phyloP scores from a whole-genome alignment of 2,113 vertebrate species.

The Pachypanchax playfairii region DNA sequence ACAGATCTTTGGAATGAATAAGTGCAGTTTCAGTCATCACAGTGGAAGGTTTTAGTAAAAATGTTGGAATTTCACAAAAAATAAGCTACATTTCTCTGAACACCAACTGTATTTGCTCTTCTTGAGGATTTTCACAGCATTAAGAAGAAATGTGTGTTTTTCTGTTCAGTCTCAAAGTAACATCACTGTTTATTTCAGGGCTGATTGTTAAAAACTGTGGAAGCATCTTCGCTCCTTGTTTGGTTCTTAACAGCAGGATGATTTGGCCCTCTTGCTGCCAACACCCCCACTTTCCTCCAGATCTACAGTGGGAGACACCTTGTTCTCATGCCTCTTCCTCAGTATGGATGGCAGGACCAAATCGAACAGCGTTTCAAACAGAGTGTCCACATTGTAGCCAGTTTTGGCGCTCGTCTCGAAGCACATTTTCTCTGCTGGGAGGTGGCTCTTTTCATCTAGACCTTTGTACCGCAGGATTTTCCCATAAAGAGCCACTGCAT shows the following conservation, averaged over 20 bases:
- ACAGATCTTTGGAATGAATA: slow-evolving; percentile 42
- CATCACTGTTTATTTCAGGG: no score
- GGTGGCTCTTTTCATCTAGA: slow-evolving; percentile 84
- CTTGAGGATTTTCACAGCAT: slow-evolving; percentile 26
- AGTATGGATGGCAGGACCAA: slow-evolving; percentile 88
- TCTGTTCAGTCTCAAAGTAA: slow-evolving; percentile 21
- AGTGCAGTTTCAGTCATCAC: slow-evolving; percentile 71
- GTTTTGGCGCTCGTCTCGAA: slow-evolving; percentile 98
- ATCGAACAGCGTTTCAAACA: slow-evolving; percentile 94
- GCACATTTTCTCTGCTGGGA: slow-evolving; percentile 91
- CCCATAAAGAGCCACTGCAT: slow-evolving; percentile 86
- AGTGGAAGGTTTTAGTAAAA: slow-evolving; percentile 20
- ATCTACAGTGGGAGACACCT: slow-evolving; percentile 82
- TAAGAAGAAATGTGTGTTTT: slow-evolving; percentile 3
- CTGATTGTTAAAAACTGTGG: slow-evolving; percentile 37
- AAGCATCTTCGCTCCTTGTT: background rate
- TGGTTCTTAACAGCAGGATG: slow-evolving; percentile 60
- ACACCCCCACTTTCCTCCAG: slow-evolving; percentile 77
- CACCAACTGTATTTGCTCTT: background rate
- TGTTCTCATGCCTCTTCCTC: slow-evolving; percentile 83
- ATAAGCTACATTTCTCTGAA: slow-evolving; percentile 5
- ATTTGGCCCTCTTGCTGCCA: slow-evolving; percentile 41
- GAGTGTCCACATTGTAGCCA: slow-evolving; percentile 88
- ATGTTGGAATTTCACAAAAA: slow-evolving; percentile 21
- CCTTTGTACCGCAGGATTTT: slow-evolving; percentile 90